Base-by-base conservation (phyloP, 2,797 vertebrate genomes). In the Psittacula derbiana region DNA sequence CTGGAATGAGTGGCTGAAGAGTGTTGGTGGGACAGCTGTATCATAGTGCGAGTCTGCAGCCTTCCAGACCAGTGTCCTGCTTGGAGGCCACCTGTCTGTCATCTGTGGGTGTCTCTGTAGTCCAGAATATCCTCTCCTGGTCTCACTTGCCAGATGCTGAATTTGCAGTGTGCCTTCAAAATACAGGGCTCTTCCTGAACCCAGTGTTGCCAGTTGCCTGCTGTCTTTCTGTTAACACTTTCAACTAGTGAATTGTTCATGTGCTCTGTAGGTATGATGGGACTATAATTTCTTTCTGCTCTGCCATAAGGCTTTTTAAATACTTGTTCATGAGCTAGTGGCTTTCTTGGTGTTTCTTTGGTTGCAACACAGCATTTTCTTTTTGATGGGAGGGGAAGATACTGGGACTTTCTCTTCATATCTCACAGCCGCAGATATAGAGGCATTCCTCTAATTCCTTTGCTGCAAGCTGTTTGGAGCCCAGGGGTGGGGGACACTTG, bases 191-290 rank as follows among this genome's bases (percentile, higher is more conserved):
- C 5, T 19, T 64, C 25, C 17, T 70, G 50, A 60, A 0, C 5
- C 12, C 1, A 0, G 1, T 25, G 30, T 11, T 64, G 17, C 53
- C 11, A 7, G 6, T n/a, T 49, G 83, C 50, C 25, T 31, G 4
- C 24, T 28, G 43, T 67, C 41, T 1, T 46, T 44, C 40, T 64
- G 40, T 11, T 16, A 27, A 31, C 3, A 1, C 5, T 47, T 83
- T 3, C 8, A 17, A 0, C 21, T 21, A 13, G 10, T 3, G 4
- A 16, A 31, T 38, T 3, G 1, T 24, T 61, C 0, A 0, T 27
- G 33, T 64, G 28, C 19, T 75, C 66, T 0, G 0, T 7, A 0
- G 16, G 20, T 36, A 36, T 55, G 15, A 23, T 8, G 20, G 53
- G 28, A 9, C n/a, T 19, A 12, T 43, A 4, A 1, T 23, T 11